Percentiles rank a stretch among this genome's conserved stretches.
These are phyloP conservation scores for Saccostrea glomerata DNA, from an alignment of 1,140 invertebrate genomes.

Conservation along the genomic window DNA sequence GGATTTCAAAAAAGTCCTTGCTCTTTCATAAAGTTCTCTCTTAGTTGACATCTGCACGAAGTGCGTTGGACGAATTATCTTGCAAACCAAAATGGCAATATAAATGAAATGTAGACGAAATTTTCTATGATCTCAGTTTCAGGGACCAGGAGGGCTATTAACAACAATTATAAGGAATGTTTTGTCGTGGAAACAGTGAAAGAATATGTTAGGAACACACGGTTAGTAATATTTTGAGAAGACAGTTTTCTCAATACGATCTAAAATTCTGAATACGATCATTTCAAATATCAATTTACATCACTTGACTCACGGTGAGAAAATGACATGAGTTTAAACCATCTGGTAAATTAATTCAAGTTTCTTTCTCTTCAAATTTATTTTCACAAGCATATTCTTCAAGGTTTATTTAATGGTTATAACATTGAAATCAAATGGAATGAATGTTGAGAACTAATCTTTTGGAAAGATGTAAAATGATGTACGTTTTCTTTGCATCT, in stretches of 20 bases:
- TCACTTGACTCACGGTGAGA: slow-evolving; percentile 25
- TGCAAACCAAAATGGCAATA: too few relatives aligned
- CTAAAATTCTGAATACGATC: slow-evolving; percentile 30
- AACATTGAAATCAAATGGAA: slow-evolving; percentile 25
- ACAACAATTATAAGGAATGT: too few relatives aligned
- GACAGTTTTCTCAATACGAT: slow-evolving; percentile 31
- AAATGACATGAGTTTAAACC: slow-evolving; percentile 28
- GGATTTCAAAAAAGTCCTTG: too few relatives aligned
- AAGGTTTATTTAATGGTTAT: slow-evolving; percentile 35
- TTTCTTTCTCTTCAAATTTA: slow-evolving; percentile 25
- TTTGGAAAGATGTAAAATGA: slow-evolving; percentile 12
- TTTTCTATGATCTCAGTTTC: too few relatives aligned
- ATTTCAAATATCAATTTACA: slow-evolving; percentile 18
- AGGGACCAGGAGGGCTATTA: too few relatives aligned
- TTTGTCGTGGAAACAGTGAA: too few relatives aligned
- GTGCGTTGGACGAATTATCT: too few relatives aligned
- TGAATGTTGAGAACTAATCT: slow-evolving; percentile 25
- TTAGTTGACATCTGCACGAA: too few relatives aligned
- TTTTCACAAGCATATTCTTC: slow-evolving; percentile 32
- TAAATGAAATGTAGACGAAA: too few relatives aligned
- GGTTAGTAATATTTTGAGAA: too few relatives aligned
- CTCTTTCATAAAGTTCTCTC: too few relatives aligned
- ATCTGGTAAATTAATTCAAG: slow-evolving; percentile 8
- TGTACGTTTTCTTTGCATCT: slow-evolving; percentile 21
- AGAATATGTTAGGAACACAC: too few relatives aligned